Conservation (phyloP, 2,797 vertebrate genomes). For the Eulemur mongoz region DNA sequence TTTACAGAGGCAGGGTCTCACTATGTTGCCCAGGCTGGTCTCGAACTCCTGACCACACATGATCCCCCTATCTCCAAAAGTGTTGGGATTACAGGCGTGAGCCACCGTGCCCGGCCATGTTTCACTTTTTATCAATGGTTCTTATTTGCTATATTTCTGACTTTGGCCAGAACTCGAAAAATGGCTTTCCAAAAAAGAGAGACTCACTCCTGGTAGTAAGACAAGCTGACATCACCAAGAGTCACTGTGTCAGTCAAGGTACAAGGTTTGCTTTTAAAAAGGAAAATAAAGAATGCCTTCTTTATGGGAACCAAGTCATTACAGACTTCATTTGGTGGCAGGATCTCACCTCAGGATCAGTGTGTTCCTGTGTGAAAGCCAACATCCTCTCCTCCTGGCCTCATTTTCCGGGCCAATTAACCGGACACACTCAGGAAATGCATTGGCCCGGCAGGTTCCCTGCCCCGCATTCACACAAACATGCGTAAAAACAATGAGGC, state of each 20-base stretch:
- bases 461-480: background rate
- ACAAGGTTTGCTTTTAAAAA: constrained; percentile 10
- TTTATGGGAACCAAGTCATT: background rate
- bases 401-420: background rate
- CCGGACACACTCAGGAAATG: background rate
- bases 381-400: background rate
- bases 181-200: background rate
- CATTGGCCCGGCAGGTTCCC: background rate
- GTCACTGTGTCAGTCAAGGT: background rate
- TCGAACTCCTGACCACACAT: background rate
- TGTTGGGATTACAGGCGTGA: background rate
- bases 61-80: background rate
- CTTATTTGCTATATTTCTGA: background rate
- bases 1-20: background rate
- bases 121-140: background rate
- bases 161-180: background rate
- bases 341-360: background rate
- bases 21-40: background rate
- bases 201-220: background rate
- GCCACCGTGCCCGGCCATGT: background rate
- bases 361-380: background rate
- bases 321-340: background rate
- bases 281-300: background rate
- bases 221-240: background rate
- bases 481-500: background rate